Evolutionary conservation across 2,113 vertebrate genomes (phyloP).

Genomic region (Equus quagga): DNA sequence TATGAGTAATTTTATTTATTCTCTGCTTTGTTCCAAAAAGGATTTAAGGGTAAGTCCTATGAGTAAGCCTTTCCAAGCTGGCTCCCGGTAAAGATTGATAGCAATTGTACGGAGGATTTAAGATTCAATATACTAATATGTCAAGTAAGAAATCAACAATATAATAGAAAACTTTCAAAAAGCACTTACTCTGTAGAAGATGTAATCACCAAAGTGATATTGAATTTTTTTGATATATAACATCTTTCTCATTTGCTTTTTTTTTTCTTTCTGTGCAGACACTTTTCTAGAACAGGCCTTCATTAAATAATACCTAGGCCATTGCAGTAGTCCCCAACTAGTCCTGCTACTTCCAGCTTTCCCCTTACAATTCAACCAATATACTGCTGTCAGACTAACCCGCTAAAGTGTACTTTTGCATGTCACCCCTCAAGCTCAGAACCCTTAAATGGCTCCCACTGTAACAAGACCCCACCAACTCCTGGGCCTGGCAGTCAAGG

Average conservation of each 20-base stretch:
- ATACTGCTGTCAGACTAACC: not conserved
- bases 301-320: not conserved
- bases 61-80: constrained; percentile 8
- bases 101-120: not conserved
- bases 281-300: not conserved
- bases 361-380: not conserved
- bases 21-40: constrained; percentile 24
- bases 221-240: not conserved
- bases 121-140: not conserved
- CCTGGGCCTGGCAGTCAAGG: not conserved
- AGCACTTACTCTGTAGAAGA: not conserved
- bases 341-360: not conserved
- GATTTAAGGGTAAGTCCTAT: constrained; percentile 12
- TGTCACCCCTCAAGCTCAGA: not conserved
- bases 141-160: not conserved
- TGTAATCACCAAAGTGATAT: not conserved
- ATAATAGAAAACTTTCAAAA: not conserved
- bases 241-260: not conserved
- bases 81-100: not conserved
- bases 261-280: not conserved
- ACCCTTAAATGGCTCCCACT: not conserved
- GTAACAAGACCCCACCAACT: not conserved
- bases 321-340: not conserved
- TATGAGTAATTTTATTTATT: constrained; percentile 48
- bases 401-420: not conserved